Evolutionary conservation across 2,113 vertebrate species (phyloP).

Genomic region (Albula goreensis): DNA sequence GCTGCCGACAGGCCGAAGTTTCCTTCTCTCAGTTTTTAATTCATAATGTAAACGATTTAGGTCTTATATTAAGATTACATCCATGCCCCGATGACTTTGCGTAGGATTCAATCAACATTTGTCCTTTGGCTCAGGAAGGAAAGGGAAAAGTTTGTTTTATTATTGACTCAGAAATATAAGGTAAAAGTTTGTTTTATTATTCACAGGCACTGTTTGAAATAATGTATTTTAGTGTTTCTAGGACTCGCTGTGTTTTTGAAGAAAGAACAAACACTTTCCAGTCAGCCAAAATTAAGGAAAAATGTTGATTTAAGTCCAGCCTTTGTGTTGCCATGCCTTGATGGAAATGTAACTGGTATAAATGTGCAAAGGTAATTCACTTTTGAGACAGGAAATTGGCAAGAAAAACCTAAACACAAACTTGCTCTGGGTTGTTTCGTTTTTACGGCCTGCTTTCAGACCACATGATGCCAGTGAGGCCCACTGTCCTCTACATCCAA

Average conservation of each 20-base stretch:
- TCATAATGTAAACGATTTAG: not conserved
- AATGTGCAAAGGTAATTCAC: not conserved
- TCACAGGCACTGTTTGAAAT: too few species aligned
- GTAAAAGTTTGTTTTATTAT: too few species aligned
- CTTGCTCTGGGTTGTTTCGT: not conserved
- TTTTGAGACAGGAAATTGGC: not conserved
- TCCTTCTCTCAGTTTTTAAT: not conserved
- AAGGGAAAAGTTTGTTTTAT: too few species aligned
- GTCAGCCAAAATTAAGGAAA: too few species aligned
- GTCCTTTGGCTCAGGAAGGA: too few species aligned
- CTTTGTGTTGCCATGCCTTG: not conserved
- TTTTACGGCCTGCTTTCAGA: not conserved
- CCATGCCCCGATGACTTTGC: not conserved
- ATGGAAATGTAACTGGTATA: not conserved
- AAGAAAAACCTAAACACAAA: not conserved
- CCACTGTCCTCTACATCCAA: constrained; percentile 72
- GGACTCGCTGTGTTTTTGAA: too few species aligned
- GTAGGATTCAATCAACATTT: too few species aligned
- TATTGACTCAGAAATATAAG: too few species aligned
- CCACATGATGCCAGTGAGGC: not conserved
- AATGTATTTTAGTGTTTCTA: too few species aligned
- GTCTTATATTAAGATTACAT: not conserved
- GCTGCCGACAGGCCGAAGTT: not conserved
- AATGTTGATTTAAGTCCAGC: too few species aligned
- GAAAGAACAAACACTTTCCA: too few species aligned